Base-by-base conservation (phyloP, 2,113 vertebrate species). In the Colistium nudipinnis region DNA sequence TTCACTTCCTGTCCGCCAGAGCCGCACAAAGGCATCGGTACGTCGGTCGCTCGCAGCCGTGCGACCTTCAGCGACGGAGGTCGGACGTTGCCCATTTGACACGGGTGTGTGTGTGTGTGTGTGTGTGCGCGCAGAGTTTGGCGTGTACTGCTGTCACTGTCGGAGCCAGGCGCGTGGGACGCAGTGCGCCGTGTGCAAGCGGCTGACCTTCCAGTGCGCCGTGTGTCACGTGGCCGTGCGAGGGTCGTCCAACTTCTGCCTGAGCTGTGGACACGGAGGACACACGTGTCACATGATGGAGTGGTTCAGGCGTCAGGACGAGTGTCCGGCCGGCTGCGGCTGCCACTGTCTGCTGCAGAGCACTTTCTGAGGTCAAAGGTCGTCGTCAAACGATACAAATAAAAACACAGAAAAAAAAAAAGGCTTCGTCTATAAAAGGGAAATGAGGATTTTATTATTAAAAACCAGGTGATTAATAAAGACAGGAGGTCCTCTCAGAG, bases 201-300 rank as follows among this genome's bases (percentile, higher is more conserved):
- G 95, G 14, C 95, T 98, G 80, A 97, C 97, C 2, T 99, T 99
- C 92, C 98, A 97, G 90, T 99, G 97, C 0, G 95, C 96, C 80
- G 93, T 99, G 89, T 99, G 97, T 63, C 97, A 99, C 14, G 98
- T 99, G 83, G 96, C 97, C 0, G 98, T 98, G 6, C 92, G 97
- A 0, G 98, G 98, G 13, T 97, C 96, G 0, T 99, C 98, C 76
- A 99, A 98, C 43, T 99, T 99, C 95, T 99, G 98, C 86, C 92
- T 99, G 62, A 96, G 94, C n/a, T 99, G 98, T 0, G 97, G 96
- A 0, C 97, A 99, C 1, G 98, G 98, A 0, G 98, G 98, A 4
- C 97, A 99, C 91, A 98, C 97, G 44, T 94, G 92, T 65, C 98
- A 98, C 85, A 98, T 99, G 98, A 95, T 99, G 95, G 97, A 98